A percentile compares a stretch with the other conserved stretches of the same genome.
Evolutionary conservation across 1,140 invertebrate genomes (phyloP).

Genomic region (Teleogryllus occipitalis): DNA sequence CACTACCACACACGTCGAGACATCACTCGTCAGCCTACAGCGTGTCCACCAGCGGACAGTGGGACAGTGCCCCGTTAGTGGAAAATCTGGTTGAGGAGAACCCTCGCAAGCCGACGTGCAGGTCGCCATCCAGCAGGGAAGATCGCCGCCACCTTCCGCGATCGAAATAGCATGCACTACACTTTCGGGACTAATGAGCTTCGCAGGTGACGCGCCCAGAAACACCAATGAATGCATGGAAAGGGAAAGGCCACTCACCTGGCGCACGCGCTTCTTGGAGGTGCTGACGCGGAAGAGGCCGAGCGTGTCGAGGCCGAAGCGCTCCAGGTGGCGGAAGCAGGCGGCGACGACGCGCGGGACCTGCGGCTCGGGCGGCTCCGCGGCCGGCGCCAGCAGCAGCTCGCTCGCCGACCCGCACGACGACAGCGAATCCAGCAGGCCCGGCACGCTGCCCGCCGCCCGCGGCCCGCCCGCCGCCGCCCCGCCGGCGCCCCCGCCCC

Average conservation of each 20-base stretch:
- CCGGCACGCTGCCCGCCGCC: constrained; percentile 48
- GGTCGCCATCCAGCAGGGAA: too few species aligned
- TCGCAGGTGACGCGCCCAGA: too few species aligned
- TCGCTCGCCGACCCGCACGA: constrained; percentile 34
- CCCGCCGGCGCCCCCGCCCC: constrained; percentile 58
- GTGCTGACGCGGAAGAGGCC: constrained; percentile 85
- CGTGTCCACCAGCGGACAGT: too few species aligned
- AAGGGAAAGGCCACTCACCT: constrained; percentile 47
- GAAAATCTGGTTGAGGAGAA: too few species aligned
- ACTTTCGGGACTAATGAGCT: too few species aligned
- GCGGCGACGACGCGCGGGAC: constrained; percentile 65
- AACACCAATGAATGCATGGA: background rate
- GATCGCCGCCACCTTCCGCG: too few species aligned
- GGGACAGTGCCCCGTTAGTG: too few species aligned
- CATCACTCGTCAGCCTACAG: too few species aligned
- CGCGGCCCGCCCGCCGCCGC: constrained; percentile 44
- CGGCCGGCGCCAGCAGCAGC: constrained; percentile 27
- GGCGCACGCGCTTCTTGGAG: constrained; percentile 82
- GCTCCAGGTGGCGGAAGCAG: constrained; percentile 72
- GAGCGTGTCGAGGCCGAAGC: constrained; percentile 67
- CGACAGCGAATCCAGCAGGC: constrained; percentile 39
- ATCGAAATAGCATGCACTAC: too few species aligned
- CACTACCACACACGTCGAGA: too few species aligned
- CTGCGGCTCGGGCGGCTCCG: constrained; percentile 32
- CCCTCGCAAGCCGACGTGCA: too few species aligned